phyloP scores from a whole-genome alignment of 2,113 vertebrate species.

The Indicator maculatus region DNA sequence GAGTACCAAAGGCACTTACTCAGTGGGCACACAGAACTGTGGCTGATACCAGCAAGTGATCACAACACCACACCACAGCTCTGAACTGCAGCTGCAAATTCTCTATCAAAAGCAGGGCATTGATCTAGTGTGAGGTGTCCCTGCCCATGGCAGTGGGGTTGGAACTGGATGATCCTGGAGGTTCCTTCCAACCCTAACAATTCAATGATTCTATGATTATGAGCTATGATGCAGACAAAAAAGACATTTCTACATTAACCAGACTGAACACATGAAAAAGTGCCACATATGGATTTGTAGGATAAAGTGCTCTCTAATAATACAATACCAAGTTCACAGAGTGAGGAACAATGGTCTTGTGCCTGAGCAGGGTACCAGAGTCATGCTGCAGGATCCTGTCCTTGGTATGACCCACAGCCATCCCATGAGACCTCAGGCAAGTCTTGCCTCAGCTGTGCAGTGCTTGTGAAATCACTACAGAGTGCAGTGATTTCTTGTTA shows the following conservation, averaged over 20 bases:
- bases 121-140: too few species aligned
- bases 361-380: background rate
- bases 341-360: background rate
- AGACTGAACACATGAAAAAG: background rate
- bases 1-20: background rate
- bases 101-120: background rate
- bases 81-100: background rate
- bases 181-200: too few species aligned
- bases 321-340: background rate
- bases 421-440: background rate
- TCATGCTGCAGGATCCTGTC: background rate
- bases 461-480: slow-evolving; percentile 29
- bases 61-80: background rate
- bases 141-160: too few species aligned
- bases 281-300: background rate
- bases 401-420: background rate
- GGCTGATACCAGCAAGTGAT: background rate
- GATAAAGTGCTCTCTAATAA: background rate
- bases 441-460: background rate
- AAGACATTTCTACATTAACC: background rate
- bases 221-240: background rate
- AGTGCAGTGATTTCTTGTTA: background rate
- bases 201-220: too few species aligned
- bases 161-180: too few species aligned
- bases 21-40: background rate